These are phyloP conservation scores for Zeus faber DNA, from an alignment of 2,113 vertebrate species.

Conservation along the genomic window DNA sequence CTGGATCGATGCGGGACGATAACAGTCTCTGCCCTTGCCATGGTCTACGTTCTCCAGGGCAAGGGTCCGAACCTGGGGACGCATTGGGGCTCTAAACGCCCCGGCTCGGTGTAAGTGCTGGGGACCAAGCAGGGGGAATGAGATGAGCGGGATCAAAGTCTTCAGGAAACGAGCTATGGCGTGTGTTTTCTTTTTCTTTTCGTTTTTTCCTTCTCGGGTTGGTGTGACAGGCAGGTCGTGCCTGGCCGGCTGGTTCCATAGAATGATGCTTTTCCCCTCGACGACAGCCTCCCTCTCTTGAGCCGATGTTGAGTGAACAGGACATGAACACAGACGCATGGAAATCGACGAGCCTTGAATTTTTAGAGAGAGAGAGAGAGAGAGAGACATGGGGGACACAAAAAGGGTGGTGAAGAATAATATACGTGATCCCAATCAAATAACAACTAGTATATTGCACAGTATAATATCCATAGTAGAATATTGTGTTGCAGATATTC, in stretches of 20 bases:
- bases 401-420: background rate
- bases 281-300: slow-evolving; percentile 28
- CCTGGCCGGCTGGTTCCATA: slow-evolving; percentile 18
- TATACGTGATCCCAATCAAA: too few relatives aligned
- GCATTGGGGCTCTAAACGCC: slow-evolving; percentile 26
- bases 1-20: slow-evolving; percentile 29
- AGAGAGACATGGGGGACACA: background rate
- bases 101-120: slow-evolving; percentile 45
- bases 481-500: background rate
- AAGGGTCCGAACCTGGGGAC: slow-evolving; percentile 26
- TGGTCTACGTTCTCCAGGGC: slow-evolving; percentile 41
- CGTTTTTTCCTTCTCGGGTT: slow-evolving; percentile 33
- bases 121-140: slow-evolving; percentile 12
- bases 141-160: slow-evolving; percentile 23
- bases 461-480: too few relatives aligned
- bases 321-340: slow-evolving; percentile 38
- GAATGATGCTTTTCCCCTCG: slow-evolving; percentile 18
- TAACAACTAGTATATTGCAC: too few relatives aligned
- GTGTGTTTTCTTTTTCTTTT: too few relatives aligned
- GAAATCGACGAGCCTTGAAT: slow-evolving; percentile 42
- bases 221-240: slow-evolving; percentile 48
- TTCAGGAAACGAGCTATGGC: slow-evolving; percentile 37
- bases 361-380: too few relatives aligned
- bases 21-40: slow-evolving; percentile 60
- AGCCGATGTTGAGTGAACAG: slow-evolving; percentile 39